Percentiles rank a stretch among this genome's conserved stretches.
Evolutionary conservation across 2,888 invertebrate genomes (phyloP).

Genomic region (Euzetes globulus): DNA sequence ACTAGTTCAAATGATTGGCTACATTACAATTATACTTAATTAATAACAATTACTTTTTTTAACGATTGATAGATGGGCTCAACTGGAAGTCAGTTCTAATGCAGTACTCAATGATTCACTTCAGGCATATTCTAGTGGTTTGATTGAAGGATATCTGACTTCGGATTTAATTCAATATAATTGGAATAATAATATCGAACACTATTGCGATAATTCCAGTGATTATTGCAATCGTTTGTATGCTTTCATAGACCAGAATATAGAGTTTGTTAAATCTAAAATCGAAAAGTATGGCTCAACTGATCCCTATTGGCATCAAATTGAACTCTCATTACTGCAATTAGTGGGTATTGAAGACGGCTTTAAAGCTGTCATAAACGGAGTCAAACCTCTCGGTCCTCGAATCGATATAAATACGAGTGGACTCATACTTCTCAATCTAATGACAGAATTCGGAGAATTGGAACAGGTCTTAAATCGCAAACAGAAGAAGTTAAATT

Average conservation of each 20-base stretch:
- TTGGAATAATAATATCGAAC: conserved; percentile 63
- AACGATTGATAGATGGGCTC: conserved; percentile 46
- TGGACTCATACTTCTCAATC: not conserved
- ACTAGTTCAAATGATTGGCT: too few relatives aligned
- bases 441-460: not conserved
- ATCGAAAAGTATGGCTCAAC: not conserved
- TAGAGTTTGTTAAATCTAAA: conserved; percentile 55
- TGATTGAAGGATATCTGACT: conserved; percentile 72
- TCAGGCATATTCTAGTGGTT: conserved; percentile 77
- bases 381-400: not conserved
- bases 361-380: not conserved
- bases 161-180: conserved; percentile 69
- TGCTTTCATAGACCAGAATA: conserved; percentile 58
- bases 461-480: not conserved
- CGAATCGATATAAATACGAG: not conserved
- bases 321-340: too few relatives aligned
- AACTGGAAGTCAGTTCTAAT: conserved; percentile 16
- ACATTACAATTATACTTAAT: too few relatives aligned
- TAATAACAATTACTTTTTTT: too few relatives aligned
- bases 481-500: not conserved
- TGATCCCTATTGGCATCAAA: not conserved
- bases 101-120: conserved; percentile 61
- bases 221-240: conserved; percentile 52
- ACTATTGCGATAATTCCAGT: conserved; percentile 52
- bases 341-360: not conserved